Conservation (phyloP, 2,888 invertebrate species). For the Philhelius pedissequus region DNA sequence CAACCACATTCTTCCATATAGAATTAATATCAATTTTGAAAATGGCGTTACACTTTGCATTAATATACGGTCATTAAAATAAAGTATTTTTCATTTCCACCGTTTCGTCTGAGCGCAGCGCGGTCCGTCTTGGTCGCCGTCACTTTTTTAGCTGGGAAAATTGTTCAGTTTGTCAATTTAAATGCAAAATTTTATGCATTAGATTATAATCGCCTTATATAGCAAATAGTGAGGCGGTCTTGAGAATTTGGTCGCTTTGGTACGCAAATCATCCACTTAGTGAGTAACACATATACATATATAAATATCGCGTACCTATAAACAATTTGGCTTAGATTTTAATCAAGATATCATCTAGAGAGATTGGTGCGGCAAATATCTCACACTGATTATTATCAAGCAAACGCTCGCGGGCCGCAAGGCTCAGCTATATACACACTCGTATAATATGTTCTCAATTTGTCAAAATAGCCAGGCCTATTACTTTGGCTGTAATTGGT, state of each 20-base stretch:
- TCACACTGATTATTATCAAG: conserved; percentile 54
- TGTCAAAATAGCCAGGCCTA: conserved; percentile 60
- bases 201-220: conserved; percentile 52
- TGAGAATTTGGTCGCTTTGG: neutral
- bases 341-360: conserved; percentile 64
- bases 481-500: conserved; percentile 61
- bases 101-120: neutral
- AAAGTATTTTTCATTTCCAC: conserved; percentile 17
- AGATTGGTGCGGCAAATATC: conserved; percentile 58
- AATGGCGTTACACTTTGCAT: conserved; percentile 44
- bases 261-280: conserved; percentile 21
- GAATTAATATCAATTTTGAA: conserved; percentile 54
- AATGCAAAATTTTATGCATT: conserved; percentile 43
- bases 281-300: no score
- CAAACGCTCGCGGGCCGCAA: neutral
- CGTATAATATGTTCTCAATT: conserved; percentile 67
- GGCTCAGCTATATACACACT: conserved; percentile 18
- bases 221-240: neutral
- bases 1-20: neutral
- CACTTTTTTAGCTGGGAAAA: neutral
- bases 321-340: conserved; percentile 28
- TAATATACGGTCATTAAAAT: conserved; percentile 38
- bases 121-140: neutral
- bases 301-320: conserved; percentile 29
- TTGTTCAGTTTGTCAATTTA: conserved; percentile 64